A percentile compares a stretch with the other conserved stretches of the same genome.
Conservation (phyloP, 2,888 invertebrate species). For the Doris montereyensis region DNA sequence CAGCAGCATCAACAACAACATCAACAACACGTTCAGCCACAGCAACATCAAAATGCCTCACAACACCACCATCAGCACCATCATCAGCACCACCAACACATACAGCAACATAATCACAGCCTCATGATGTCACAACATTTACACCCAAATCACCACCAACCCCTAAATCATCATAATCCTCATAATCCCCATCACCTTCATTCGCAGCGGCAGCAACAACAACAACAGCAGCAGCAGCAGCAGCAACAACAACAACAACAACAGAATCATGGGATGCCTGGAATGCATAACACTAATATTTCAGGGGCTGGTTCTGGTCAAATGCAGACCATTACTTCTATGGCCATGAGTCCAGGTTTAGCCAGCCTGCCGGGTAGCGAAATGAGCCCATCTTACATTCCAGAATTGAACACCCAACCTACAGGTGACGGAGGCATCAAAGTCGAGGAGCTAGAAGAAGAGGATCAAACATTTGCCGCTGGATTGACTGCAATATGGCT, state of each 20-base stretch:
- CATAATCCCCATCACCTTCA: conserved; percentile 16
- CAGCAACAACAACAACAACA: background rate
- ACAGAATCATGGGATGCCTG: background rate
- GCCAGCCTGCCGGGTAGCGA: background rate
- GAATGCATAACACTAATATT: background rate
- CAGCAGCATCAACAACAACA: conserved; percentile 45
- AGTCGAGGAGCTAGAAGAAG: conserved; percentile 62
- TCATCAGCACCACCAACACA: conserved; percentile 40
- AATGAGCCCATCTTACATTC: conserved; percentile 8
- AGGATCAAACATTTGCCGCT: conserved; percentile 60
- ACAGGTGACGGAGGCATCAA: conserved; percentile 47
- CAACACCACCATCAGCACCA: conserved; percentile 31
- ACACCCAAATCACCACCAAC: conserved; percentile 34
- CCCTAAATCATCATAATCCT: background rate
- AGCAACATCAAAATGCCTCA: conserved; percentile 30
- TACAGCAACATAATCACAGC: background rate
- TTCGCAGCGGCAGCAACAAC: conserved; percentile 33
- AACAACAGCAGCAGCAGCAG: conserved; percentile 1
- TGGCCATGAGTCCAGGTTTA: background rate
- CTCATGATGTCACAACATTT: conserved; percentile 43
- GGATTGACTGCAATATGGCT: conserved; percentile 70
- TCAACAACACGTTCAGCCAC: conserved; percentile 45
- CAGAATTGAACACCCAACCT: conserved; percentile 34
- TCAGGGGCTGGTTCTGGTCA: too few species aligned
- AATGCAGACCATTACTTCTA: background rate